These are phyloP conservation scores for Casuarius casuarius DNA, from an alignment of 2,113 vertebrate species.

Conservation along the genomic window DNA sequence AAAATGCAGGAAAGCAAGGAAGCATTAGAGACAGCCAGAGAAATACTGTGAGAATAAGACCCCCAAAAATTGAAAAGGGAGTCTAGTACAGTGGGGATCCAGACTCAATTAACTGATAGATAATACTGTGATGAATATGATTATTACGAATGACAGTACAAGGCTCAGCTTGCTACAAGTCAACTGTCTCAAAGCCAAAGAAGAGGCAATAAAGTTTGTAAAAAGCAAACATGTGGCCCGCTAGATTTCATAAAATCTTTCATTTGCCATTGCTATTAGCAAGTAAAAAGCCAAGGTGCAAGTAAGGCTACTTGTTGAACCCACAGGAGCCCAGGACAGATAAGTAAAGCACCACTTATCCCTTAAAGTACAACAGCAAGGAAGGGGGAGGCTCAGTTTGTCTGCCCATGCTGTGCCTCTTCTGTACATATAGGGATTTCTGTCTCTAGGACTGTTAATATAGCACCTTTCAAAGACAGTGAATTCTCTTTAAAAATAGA, in stretches of 20 bases:
- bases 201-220: background rate
- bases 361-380: background rate
- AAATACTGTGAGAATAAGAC: background rate
- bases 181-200: background rate
- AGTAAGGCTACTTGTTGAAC: background rate
- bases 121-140: background rate
- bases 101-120: background rate
- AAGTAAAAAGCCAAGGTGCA: background rate
- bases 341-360: background rate
- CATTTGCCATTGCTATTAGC: background rate
- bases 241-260: background rate
- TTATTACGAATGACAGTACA: background rate
- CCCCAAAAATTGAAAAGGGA: background rate
- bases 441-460: slow-evolving; percentile 32
- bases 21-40: background rate
- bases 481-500: slow-evolving; percentile 9
- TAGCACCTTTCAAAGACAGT: background rate
- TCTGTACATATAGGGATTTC: background rate
- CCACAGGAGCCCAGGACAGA: background rate
- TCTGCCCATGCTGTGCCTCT: background rate
- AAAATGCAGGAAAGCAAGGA: background rate
- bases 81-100: background rate
- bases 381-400: background rate
- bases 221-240: background rate
- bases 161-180: background rate